These are phyloP conservation scores for Darevskia nairensis DNA, from an alignment of 2,797 vertebrate genomes.

Conservation along the genomic window DNA sequence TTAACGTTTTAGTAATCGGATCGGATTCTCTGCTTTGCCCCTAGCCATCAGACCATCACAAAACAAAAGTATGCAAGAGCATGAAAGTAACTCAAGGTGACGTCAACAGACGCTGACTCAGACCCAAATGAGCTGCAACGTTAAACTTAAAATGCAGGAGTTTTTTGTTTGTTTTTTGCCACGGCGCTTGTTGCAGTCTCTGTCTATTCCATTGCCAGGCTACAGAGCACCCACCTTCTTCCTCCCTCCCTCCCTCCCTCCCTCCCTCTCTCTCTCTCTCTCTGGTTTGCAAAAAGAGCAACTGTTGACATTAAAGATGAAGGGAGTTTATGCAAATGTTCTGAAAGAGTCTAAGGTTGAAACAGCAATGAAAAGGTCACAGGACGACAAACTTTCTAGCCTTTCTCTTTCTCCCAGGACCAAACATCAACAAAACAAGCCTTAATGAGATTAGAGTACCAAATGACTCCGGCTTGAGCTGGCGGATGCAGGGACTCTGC, in stretches of 20 bases:
- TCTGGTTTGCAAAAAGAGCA: neutral
- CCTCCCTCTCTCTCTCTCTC: no score
- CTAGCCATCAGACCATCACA: no score
- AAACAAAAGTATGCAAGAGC: no score
- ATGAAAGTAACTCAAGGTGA: no score
- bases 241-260: no score
- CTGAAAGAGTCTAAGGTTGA: neutral
- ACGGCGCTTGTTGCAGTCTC: neutral
- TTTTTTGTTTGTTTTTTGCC: no score
- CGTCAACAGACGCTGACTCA: no score
- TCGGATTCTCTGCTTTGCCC: no score
- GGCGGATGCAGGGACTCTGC: neutral
- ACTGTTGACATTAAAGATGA: neutral
- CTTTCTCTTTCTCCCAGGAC: neutral
- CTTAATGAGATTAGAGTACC: neutral
- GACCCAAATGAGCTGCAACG: neutral
- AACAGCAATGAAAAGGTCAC: slow-evolving; percentile 30
- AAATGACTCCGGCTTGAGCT: accelerated
- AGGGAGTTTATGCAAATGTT: neutral
- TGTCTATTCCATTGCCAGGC: neutral
- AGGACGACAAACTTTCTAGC: neutral
- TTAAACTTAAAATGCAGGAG: neutral
- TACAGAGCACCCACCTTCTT: neutral
- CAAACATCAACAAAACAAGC: neutral
- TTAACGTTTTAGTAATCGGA: no score